Conservation (phyloP, 2,888 invertebrate genomes). For the Caenorhabditis macrosperma region DNA sequence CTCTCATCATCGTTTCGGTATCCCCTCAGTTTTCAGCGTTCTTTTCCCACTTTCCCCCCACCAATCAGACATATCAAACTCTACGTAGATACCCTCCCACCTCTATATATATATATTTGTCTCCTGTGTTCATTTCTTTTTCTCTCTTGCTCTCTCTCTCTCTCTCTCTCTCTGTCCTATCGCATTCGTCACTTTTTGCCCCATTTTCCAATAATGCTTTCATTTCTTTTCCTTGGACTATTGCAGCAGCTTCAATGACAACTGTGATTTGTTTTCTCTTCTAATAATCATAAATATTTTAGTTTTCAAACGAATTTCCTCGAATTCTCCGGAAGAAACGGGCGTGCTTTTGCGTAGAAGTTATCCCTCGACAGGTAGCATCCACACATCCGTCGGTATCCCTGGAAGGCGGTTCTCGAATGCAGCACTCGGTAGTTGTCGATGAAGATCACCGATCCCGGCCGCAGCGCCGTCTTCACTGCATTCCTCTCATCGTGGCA, state of each 20-base stretch:
- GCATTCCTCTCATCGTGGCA: conserved; percentile 64
- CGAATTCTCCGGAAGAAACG: conserved; percentile 36
- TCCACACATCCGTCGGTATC: conserved; percentile 85
- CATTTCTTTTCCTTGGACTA: conserved; percentile 12
- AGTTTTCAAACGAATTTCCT: conserved; percentile 13
- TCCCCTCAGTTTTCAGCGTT: conserved; percentile 19
- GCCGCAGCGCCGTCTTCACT: conserved; percentile 81
- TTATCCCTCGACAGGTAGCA: conserved; percentile 87
- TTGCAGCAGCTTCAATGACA: conserved; percentile 43
- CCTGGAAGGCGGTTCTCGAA: conserved; percentile 85
- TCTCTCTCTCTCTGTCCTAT: conserved; percentile 3
- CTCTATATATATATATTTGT: conserved; percentile 2
- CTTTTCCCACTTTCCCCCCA: conserved; percentile 29
- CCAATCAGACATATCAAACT: conserved; percentile 37
- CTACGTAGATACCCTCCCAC: neutral
- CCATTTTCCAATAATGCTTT: conserved; percentile 9
- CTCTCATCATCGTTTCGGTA: neutral
- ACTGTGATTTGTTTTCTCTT: conserved; percentile 31
- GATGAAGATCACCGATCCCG: conserved; percentile 86
- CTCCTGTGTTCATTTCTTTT: conserved; percentile 15
- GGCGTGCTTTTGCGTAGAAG: conserved; percentile 67
- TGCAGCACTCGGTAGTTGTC: conserved; percentile 89
- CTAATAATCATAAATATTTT: conserved; percentile 12
- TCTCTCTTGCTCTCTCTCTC: too few relatives aligned
- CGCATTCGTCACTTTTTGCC: conserved; percentile 15